A percentile compares a stretch with the other conserved stretches of the same genome.
Conservation (phyloP, 2,888 invertebrate species). For the Dendrolimus houi region DNA sequence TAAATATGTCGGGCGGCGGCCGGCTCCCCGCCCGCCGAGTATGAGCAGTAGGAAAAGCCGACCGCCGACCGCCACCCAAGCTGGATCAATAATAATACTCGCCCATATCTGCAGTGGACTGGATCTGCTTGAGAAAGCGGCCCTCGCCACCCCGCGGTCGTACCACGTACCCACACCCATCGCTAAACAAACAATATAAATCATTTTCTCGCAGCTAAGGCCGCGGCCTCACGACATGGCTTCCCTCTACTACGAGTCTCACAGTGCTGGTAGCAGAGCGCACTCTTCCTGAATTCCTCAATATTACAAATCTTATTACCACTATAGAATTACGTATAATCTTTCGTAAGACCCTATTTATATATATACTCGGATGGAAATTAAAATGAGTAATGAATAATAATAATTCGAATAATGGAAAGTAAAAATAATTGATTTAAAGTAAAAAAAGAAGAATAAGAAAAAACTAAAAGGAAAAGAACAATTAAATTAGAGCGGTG, state of each 20-base stretch:
- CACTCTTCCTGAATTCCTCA: too few relatives aligned
- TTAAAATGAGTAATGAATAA: too few relatives aligned
- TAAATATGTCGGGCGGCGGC: constrained; percentile 59
- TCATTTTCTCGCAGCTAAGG: constrained; percentile 63
- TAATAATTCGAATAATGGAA: too few relatives aligned
- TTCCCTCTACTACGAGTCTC: constrained; percentile 10
- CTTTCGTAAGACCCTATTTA: too few relatives aligned
- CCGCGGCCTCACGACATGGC: constrained; percentile 45
- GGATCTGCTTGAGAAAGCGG: constrained; percentile 70
- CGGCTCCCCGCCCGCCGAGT: constrained; percentile 45
- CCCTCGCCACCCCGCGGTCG: constrained; percentile 29
- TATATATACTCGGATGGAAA: too few relatives aligned
- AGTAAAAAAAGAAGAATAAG: too few relatives aligned
- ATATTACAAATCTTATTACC: too few relatives aligned
- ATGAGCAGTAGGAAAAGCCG: constrained; percentile 71
- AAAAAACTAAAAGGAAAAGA: too few relatives aligned
- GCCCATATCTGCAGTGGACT: constrained; percentile 75
- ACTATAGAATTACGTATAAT: too few relatives aligned
- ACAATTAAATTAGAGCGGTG: too few relatives aligned
- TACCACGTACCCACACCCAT: constrained; percentile 14
- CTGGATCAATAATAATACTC: constrained; percentile 76
- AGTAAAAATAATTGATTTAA: too few relatives aligned
- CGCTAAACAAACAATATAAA: constrained; percentile 72
- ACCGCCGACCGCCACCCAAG: constrained; percentile 59
- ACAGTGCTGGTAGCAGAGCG: too few relatives aligned